These are phyloP conservation scores for Edolisoma coerulescens DNA, from an alignment of 2,113 vertebrate species.

Conservation along the genomic window DNA sequence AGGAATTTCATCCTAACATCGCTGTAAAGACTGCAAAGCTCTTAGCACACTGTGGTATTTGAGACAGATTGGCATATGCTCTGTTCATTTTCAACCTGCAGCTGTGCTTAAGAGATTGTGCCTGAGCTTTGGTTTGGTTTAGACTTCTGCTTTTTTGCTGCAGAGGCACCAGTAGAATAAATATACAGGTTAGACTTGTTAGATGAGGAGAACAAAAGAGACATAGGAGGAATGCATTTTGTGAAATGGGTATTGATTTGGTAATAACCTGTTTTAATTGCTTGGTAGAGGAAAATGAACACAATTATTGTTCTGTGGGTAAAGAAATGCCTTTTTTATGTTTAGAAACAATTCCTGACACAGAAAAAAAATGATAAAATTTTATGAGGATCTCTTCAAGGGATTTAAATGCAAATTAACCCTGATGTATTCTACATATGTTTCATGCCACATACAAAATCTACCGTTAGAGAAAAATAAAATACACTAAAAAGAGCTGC, in stretches of 20 bases:
- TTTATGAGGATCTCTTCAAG: constrained; percentile 2
- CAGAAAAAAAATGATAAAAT: neutral
- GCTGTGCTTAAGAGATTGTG: neutral
- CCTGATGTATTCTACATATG: neutral
- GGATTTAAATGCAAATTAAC: constrained; percentile 44
- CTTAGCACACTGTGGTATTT: neutral
- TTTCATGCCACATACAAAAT: neutral
- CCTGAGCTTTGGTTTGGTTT: neutral
- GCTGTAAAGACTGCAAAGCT: neutral
- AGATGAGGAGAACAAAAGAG: constrained; percentile 1
- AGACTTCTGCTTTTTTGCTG: neutral
- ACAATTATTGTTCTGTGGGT: neutral
- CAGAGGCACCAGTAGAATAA: neutral
- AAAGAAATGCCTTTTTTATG: constrained; percentile 9
- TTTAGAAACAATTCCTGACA: neutral
- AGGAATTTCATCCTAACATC: neutral
- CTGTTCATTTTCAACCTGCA: neutral
- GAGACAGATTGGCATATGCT: neutral
- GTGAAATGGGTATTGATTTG: constrained; percentile 38
- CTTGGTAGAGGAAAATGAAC: neutral
- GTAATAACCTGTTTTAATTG: constrained; percentile 41
- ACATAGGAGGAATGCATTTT: neutral
- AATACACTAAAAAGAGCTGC: neutral
- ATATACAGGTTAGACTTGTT: neutral
- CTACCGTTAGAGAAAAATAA: neutral